phyloP scores from a whole-genome alignment of 2,113 vertebrate genomes.

The Callospermophilus lateralis region DNA sequence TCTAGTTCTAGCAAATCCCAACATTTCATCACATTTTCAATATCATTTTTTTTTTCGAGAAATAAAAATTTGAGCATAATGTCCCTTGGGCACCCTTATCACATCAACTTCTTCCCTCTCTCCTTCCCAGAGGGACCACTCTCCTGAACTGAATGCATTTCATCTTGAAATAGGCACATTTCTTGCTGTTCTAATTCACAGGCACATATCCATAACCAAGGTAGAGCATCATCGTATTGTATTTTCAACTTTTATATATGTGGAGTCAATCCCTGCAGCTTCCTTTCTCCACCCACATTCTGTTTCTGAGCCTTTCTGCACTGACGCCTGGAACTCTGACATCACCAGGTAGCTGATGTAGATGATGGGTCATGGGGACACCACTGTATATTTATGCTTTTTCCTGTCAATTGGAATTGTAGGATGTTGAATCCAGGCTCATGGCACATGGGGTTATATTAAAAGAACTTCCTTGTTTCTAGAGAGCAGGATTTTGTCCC shows the following conservation, averaged over 20 bases:
- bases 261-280: not conserved
- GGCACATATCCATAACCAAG: not conserved
- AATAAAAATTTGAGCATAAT: not conserved
- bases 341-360: rapidly evolving
- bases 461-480: not conserved
- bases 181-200: not conserved
- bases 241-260: not conserved
- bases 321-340: rapidly evolving
- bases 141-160: not conserved
- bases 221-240: rapidly evolving
- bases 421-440: not conserved
- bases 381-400: not conserved
- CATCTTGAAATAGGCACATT: not conserved
- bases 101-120: not conserved
- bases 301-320: not conserved
- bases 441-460: not conserved
- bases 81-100: not conserved
- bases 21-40: not conserved
- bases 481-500: not conserved
- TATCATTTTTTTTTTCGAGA: not conserved
- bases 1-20: not conserved
- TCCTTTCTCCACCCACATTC: not conserved
- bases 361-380: rapidly evolving
- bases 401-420: not conserved
- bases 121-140: not conserved